These are phyloP conservation scores for Graptemys geographica DNA, from an alignment of 2,797 vertebrate species.

Conservation along the genomic window DNA sequence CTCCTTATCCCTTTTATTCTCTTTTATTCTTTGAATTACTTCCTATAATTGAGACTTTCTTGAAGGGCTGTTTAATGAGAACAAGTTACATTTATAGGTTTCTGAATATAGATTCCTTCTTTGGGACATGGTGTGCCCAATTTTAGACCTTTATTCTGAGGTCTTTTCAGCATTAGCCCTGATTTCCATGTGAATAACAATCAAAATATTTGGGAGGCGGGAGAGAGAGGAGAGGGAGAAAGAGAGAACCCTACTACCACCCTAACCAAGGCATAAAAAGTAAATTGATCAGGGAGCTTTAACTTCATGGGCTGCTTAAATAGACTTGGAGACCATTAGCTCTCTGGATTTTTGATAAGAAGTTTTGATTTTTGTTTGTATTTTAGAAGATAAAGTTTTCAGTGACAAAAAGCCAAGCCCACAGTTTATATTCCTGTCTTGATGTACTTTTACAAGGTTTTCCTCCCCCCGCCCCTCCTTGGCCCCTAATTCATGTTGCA, in stretches of 20 bases:
- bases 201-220: neutral
- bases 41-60: constrained; percentile 55
- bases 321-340: constrained; percentile 23
- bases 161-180: neutral
- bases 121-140: neutral
- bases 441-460: neutral
- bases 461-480: neutral
- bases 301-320: neutral
- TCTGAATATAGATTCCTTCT: neutral
- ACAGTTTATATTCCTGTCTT: neutral
- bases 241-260: neutral
- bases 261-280: neutral
- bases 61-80: constrained; percentile 38
- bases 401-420: neutral
- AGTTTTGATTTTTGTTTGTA: neutral
- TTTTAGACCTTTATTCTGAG: neutral
- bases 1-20: constrained; percentile 53
- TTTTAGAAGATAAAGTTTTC: neutral
- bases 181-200: neutral
- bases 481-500: constrained; percentile 37
- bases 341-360: neutral
- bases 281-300: neutral
- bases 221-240: neutral
- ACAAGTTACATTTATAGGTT: neutral
- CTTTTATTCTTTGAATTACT: constrained; percentile 17